Conservation (phyloP, 2,113 vertebrate species). For the Brachypodius melanocephalos region DNA sequence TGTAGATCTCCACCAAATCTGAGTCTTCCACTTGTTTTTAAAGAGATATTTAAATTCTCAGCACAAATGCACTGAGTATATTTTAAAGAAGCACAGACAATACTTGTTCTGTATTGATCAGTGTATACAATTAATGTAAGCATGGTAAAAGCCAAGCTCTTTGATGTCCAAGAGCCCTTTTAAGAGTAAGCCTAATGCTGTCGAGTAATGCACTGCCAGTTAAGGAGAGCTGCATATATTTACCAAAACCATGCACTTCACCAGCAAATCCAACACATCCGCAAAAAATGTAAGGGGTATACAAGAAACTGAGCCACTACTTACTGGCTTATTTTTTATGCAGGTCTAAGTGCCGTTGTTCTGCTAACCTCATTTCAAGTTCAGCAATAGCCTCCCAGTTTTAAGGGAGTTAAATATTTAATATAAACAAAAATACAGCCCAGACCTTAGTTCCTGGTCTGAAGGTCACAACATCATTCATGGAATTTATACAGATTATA, state of each 20-base stretch:
- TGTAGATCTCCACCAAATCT: background rate
- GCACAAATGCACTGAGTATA: background rate
- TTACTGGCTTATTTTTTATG: conserved; percentile 10
- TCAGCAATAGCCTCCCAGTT: background rate
- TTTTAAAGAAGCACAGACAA: background rate
- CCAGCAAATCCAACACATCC: background rate
- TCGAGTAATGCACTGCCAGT: background rate
- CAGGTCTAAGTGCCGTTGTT: background rate
- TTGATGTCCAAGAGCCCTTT: background rate
- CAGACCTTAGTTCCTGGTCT: background rate
- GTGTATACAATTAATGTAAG: background rate
- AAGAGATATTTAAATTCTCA: background rate
- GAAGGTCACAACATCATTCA: background rate
- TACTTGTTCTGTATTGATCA: background rate
- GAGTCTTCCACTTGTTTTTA: background rate
- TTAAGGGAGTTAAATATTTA: background rate
- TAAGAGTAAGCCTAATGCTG: background rate
- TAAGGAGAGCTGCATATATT: background rate
- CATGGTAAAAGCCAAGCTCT: background rate
- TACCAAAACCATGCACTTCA: background rate
- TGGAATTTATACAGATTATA: background rate
- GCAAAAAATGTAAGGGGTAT: background rate
- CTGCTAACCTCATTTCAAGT: background rate
- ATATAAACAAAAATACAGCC: background rate
- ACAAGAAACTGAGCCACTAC: conserved; percentile 39